Evolutionary conservation across 2,888 invertebrate genomes (phyloP).

Genomic region (Coremacera marginata): DNA sequence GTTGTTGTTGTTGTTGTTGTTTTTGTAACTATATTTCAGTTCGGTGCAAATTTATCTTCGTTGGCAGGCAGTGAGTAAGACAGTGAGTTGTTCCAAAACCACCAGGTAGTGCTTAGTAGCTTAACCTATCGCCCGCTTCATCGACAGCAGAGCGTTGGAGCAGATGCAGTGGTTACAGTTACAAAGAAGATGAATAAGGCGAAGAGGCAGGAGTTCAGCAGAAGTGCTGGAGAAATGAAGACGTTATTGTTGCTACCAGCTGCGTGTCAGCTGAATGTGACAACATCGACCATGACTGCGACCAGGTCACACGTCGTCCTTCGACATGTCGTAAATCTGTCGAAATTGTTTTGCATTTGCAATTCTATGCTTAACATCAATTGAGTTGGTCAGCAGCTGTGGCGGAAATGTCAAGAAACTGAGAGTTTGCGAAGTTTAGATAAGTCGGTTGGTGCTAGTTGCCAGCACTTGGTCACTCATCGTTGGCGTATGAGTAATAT

Average conservation of each 20-base stretch:
- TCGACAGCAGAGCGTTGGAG: background rate
- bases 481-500: no score
- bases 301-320: slow-evolving; percentile 1
- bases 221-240: background rate
- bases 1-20: background rate
- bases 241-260: background rate
- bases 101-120: background rate
- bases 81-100: background rate
- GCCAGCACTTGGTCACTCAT: no score
- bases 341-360: slow-evolving; percentile 10
- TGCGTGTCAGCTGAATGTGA: background rate
- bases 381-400: slow-evolving; percentile 1
- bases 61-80: background rate
- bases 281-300: background rate
- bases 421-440: no score
- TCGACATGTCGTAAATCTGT: slow-evolving; percentile 21
- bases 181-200: background rate
- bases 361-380: slow-evolving; percentile 3
- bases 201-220: background rate
- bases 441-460: no score
- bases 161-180: background rate
- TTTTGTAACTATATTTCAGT: background rate
- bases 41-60: slow-evolving; percentile 19
- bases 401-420: background rate
- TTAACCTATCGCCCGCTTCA: slow-evolving; percentile 4